Evolutionary conservation across 2,113 vertebrate genomes (phyloP).

Genomic region (Corydoras sp.): DNA sequence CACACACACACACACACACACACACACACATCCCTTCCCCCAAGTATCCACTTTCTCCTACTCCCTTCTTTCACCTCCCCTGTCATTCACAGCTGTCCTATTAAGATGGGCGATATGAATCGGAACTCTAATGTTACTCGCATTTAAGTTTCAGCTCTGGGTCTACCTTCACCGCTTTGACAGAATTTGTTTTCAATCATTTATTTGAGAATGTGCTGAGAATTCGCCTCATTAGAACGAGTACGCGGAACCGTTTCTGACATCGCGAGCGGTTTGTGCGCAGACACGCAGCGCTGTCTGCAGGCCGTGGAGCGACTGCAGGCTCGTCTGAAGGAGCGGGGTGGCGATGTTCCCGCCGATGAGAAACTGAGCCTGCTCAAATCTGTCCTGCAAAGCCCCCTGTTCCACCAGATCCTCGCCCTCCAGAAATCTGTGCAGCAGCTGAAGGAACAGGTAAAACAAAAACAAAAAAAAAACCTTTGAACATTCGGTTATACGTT

Average conservation of each 20-base stretch:
- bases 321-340: slow-evolving; percentile 83
- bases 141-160: too few species aligned
- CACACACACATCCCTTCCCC: background rate
- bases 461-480: background rate
- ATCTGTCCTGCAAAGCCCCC: slow-evolving; percentile 92
- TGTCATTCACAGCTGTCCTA: too few species aligned
- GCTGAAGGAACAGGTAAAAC: slow-evolving; percentile 81
- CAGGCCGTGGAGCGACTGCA: slow-evolving; percentile 93
- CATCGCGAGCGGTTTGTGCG: background rate
- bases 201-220: too few species aligned
- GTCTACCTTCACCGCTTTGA: too few species aligned
- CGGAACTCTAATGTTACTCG: too few species aligned
- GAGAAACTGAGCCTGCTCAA: slow-evolving; percentile 86
- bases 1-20: slow-evolving; percentile 5
- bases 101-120: too few species aligned
- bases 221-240: too few species aligned
- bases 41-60: background rate
- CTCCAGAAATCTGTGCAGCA: slow-evolving; percentile 90
- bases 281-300: slow-evolving; percentile 87
- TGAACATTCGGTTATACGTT: too few species aligned
- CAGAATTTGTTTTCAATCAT: too few species aligned
- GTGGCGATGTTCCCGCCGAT: slow-evolving; percentile 80
- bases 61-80: too few species aligned
- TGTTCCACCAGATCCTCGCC: slow-evolving; percentile 91
- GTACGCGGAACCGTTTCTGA: too few species aligned